Percentiles rank a stretch among this genome's conserved stretches.
These are phyloP conservation scores for Oncorhynchus keta DNA, from an alignment of 2,113 vertebrate genomes.

Conservation along the genomic window DNA sequence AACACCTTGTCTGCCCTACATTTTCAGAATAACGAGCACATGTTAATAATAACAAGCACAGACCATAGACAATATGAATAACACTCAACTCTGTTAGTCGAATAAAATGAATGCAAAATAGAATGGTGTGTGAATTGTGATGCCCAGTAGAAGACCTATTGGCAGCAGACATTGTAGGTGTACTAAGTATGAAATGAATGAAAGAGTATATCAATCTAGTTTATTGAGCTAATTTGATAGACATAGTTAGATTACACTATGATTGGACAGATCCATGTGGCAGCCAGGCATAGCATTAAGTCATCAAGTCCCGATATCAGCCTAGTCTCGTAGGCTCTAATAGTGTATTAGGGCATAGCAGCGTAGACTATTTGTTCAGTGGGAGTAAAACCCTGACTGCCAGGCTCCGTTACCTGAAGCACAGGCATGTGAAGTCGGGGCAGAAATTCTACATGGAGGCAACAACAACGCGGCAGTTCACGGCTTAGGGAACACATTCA, in stretches of 20 bases:
- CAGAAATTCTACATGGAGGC: conserved; percentile 26
- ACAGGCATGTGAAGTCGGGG: conserved; percentile 31
- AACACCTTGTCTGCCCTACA: neutral
- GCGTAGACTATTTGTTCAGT: neutral
- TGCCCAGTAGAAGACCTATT: neutral
- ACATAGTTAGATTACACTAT: conserved; percentile 35
- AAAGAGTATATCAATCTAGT: conserved; percentile 13
- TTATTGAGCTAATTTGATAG: conserved; percentile 17
- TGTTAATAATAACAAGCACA: no score
- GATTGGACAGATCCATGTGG: conserved; percentile 33
- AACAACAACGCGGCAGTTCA: conserved; percentile 17
- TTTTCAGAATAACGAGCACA: neutral
- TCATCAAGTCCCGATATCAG: conserved; percentile 22
- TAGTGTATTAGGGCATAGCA: neutral
- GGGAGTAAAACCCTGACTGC: conserved; percentile 3
- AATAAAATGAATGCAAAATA: neutral
- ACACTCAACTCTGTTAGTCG: neutral
- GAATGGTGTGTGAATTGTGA: no score
- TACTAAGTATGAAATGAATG: neutral
- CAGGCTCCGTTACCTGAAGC: conserved; percentile 13
- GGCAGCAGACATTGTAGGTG: neutral
- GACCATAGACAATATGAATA: no score
- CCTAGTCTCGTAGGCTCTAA: neutral
- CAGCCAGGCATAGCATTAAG: conserved; percentile 10
- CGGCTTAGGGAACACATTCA: conserved; percentile 22